These are phyloP conservation scores for Vanessa atalanta DNA, from an alignment of 1,140 invertebrate genomes.

Conservation along the genomic window DNA sequence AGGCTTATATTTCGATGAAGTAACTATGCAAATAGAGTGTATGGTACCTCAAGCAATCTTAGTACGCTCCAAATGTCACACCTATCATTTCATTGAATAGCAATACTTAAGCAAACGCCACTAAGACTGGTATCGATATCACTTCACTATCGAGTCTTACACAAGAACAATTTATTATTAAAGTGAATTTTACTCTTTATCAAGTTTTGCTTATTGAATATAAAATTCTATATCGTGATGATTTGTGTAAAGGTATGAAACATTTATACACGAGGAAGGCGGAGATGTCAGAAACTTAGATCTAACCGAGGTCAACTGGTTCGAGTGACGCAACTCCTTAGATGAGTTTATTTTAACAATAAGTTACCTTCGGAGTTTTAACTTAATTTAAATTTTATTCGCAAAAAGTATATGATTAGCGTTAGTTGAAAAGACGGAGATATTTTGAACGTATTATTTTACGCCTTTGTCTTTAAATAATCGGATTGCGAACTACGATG, in stretches of 20 bases:
- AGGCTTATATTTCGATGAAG: slow-evolving; percentile 35
- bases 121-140: slow-evolving; percentile 6
- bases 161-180: not conserved
- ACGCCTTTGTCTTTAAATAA: not conserved
- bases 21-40: slow-evolving; percentile 28
- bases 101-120: slow-evolving; percentile 18
- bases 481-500: not conserved
- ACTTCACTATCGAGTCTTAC: not conserved
- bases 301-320: slow-evolving; percentile 41
- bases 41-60: slow-evolving; percentile 22
- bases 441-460: not conserved
- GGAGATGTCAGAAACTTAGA: slow-evolving; percentile 30
- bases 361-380: not conserved
- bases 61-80: slow-evolving; percentile 37
- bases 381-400: slow-evolving; percentile 2
- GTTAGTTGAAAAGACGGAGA: not conserved
- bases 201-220: not conserved
- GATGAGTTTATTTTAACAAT: slow-evolving; percentile 41
- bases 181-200: not conserved
- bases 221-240: no score
- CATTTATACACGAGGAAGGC: slow-evolving; percentile 26
- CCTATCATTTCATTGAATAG: slow-evolving; percentile 30
- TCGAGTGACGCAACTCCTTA: slow-evolving; percentile 43
- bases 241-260: not conserved
- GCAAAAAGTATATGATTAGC: not conserved